phyloP scores from a whole-genome alignment of 2,888 invertebrate genomes.

The Melanchra persicariae region DNA sequence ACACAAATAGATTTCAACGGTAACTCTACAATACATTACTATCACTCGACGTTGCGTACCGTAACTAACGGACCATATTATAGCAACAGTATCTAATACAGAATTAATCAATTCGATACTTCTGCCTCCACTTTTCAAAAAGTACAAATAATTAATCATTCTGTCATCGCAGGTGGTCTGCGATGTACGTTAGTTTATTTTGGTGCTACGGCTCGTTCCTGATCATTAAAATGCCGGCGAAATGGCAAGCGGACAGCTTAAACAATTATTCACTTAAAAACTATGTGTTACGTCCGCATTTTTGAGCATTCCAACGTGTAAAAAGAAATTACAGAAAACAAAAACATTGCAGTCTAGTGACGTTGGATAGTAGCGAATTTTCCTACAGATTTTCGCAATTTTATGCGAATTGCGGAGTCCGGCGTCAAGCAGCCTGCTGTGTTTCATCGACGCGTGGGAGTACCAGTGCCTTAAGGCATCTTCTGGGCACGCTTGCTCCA shows the following conservation, averaged over 20 bases:
- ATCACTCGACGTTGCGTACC: slow-evolving; percentile 41
- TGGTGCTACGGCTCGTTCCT: slow-evolving; percentile 53
- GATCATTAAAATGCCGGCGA: slow-evolving; percentile 55
- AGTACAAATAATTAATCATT: slow-evolving; percentile 44
- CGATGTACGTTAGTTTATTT: slow-evolving; percentile 60
- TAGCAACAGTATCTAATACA: slow-evolving; percentile 25
- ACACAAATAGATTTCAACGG: slow-evolving; percentile 46
- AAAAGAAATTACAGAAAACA: slow-evolving; percentile 18
- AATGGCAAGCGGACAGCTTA: slow-evolving; percentile 45
- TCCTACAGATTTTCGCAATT: background rate
- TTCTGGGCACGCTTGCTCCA: no score
- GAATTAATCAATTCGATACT: slow-evolving; percentile 39
- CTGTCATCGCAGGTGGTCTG: slow-evolving; percentile 54
- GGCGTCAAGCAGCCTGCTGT: no score
- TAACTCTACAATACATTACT: slow-evolving; percentile 42
- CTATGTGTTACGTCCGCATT: slow-evolving; percentile 14
- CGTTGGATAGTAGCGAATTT: background rate
- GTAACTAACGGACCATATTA: slow-evolving; percentile 48
- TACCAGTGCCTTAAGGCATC: no score
- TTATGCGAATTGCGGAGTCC: no score
- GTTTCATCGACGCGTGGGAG: no score
- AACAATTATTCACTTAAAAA: slow-evolving; percentile 43
- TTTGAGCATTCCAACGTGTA: slow-evolving; percentile 13
- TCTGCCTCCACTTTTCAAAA: slow-evolving; percentile 26
- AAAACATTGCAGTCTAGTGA: slow-evolving; percentile 5